Base-by-base conservation (phyloP, 2,113 vertebrate genomes). In the Brachionichthys hirsutus region DNA sequence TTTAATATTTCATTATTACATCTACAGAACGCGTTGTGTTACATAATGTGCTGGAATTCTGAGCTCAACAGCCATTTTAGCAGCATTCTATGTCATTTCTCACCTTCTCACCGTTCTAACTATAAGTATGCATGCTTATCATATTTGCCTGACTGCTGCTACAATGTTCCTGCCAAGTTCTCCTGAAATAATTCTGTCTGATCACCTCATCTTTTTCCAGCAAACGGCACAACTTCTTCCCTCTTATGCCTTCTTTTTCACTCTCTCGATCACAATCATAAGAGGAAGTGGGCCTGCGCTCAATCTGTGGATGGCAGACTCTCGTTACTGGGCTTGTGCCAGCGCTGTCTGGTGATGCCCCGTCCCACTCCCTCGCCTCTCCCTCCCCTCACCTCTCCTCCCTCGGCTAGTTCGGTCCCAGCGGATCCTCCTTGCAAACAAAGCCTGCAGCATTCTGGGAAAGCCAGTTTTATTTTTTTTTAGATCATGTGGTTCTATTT, bases 381-480 rank as follows among this genome's bases (percentile, higher is more conserved):
- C 53, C 6, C 11, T 35, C 17, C n/a, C 40, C 30, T 12, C 44
- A 41, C 44, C 47, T 53, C 47, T 47, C 62, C 51, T 68, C 53
- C 62, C 56, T 75, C 75, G 64, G 72, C 70, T 66, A 70, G 75
- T 83, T 69, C 69, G 58, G 68, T 84, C 85, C 85, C 78, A 61
- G 52, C 0, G 22, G 85, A 85, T 70, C 54, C 53, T 80, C 74
- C 70, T 75, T 72, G 58, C 78, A 79, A 83, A 84, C 62, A 78
- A 70, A 79, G 78, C 87, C 83, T 77, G 77, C 66, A 81, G 88
- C 80, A 80, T 83, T 87, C 68, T 87, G 88, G 81, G 84, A 87
- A 81, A 83, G 84, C 66, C 84, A 84, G 77, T 64, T 77, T 83
- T 15, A 78, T 77, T 35, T 64, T 77, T 83, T 15, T 80, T 77